phyloP scores from a whole-genome alignment of 2,797 vertebrate genomes.

The Morelia viridis region DNA sequence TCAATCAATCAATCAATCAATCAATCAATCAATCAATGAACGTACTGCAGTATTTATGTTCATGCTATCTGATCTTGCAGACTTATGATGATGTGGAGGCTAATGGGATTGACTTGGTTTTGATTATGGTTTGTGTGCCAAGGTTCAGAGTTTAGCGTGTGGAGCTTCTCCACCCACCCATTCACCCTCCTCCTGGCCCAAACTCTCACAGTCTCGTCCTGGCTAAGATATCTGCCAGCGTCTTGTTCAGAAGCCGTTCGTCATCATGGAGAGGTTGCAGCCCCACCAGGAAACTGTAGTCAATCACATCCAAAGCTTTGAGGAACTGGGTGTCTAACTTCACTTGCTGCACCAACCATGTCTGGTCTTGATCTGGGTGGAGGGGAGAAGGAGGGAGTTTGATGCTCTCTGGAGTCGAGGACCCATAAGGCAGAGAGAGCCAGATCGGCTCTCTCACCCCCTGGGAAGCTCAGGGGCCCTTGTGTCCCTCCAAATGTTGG shows the following conservation, averaged over 20 bases:
- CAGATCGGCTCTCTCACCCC: neutral
- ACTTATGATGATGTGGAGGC: neutral
- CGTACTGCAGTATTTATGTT: neutral
- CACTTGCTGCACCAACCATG: constrained; percentile 84
- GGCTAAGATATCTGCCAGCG: constrained; percentile 76
- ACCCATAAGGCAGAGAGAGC: neutral
- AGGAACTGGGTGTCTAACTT: constrained; percentile 85
- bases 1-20: neutral
- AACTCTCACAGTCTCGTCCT: constrained; percentile 76
- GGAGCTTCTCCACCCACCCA: neutral
- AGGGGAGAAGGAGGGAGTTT: neutral
- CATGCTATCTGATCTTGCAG: neutral
- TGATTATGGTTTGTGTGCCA: neutral
- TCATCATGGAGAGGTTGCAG: constrained; percentile 81
- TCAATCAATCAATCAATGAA: neutral
- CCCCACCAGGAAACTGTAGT: constrained; percentile 88
- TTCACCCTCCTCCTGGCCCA: neutral
- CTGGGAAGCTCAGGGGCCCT: neutral
- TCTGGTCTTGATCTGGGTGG: constrained; percentile 76
- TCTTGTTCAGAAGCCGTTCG: constrained; percentile 72
- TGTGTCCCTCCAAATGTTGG: neutral
- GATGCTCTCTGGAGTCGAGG: neutral
- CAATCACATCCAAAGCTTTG: constrained; percentile 79
- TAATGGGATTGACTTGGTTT: neutral
- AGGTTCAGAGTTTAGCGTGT: neutral